These are phyloP conservation scores for Coracias cyanogaster DNA, from an alignment of 2,797 vertebrate genomes.

Conservation along the genomic window DNA sequence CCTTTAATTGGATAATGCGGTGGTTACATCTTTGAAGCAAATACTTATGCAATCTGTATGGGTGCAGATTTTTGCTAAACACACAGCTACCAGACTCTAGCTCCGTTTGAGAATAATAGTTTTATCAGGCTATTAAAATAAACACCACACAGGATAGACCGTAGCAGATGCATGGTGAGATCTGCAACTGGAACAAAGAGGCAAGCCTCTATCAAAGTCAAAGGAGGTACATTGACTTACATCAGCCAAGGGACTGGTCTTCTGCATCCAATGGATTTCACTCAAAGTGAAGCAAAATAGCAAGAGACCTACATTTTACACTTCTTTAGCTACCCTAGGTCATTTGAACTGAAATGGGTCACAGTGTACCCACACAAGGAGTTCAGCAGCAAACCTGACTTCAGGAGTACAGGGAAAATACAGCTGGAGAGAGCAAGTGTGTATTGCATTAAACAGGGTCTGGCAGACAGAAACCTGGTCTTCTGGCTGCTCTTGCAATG, in stretches of 20 bases:
- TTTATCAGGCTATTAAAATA: constrained; percentile 36
- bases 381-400: constrained; percentile 41
- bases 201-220: constrained; percentile 1
- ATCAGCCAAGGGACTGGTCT: not conserved
- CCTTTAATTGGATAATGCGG: constrained; percentile 68
- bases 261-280: not conserved
- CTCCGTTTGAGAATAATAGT: not conserved
- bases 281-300: not conserved
- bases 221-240: not conserved
- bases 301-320: constrained; percentile 48
- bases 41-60: constrained; percentile 36
- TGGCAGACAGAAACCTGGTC: not conserved
- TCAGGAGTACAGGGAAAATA: constrained; percentile 41
- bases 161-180: not conserved
- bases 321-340: constrained; percentile 62
- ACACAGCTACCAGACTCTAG: not conserved
- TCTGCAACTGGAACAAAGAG: not conserved
- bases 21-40: constrained; percentile 67
- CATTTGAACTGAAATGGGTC: constrained; percentile 63
- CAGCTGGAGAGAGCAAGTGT: not conserved
- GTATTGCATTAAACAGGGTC: not conserved
- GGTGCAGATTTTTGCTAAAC: constrained; percentile 22
- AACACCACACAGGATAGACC: not conserved
- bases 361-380: constrained; percentile 58
- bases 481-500: not conserved